Evolutionary conservation across 2,113 vertebrate species (phyloP), one percentile per base, ranked within the genome.

Genomic region (Anolis carolinensis): DNA sequence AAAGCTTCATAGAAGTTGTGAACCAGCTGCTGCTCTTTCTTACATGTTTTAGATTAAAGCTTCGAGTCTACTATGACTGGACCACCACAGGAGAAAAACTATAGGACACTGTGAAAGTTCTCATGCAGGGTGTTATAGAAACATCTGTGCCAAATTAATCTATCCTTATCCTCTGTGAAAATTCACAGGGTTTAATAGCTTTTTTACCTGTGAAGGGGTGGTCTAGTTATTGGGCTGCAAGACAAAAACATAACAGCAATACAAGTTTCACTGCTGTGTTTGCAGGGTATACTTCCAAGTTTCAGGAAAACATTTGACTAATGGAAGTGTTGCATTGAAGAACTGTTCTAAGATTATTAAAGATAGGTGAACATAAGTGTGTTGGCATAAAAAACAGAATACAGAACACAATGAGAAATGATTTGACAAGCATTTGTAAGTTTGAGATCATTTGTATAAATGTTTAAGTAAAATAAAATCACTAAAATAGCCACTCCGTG

Each of bases 121-220:
- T 89, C 94, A 91, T 89, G 90, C 86, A 44, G 32, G 13, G 7
- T 23, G 80, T 87, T 93, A 93, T 88, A 90, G 87, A 88, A 94
- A 92, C 94, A 94, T 92, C 93, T 95, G 93, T 89, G 50, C 86
- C 91, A 91, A 92, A 95, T 94, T 95, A 94, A 94, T 89, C 65
- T 85, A 34, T 91, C 83, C 89, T 94, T 93, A 93, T 93, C 92
- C 94, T 90, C 87, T 94, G 95, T 87, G 94, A 95, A 90, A 95
- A 91, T 92, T 95, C 91, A 91, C 85, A 91, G 89, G 68, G 32
- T 93, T 91, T 90, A 91, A 94, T 87, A 86, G 79, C 84, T 87
- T 89, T 83, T 89, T 90, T 95, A 93, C 93, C 94, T 94, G 80
- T 91, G 25, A 89, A 92, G 90, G 93, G 88, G 89, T 91, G 92